Conservation (phyloP, 64 coral and sea anemone species). For the Dendrophyllia cribrosa region DNA sequence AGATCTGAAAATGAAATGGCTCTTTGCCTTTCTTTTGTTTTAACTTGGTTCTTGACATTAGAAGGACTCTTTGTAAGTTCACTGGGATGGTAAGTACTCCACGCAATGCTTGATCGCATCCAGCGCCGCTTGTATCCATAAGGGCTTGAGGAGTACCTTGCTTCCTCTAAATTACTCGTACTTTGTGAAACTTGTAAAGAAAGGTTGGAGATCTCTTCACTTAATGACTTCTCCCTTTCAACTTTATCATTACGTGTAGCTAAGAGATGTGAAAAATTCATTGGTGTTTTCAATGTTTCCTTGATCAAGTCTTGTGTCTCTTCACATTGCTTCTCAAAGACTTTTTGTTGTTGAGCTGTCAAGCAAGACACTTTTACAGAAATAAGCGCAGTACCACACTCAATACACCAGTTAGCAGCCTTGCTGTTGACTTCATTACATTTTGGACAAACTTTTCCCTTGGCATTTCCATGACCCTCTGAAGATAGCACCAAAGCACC, state of each 20-base stretch:
- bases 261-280: constrained; percentile 38
- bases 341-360: constrained; percentile 45
- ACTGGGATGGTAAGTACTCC: constrained; percentile 78
- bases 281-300: constrained; percentile 53
- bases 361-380: constrained; percentile 39
- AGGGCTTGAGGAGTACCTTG: constrained; percentile 60
- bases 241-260: constrained; percentile 32
- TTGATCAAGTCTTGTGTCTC: constrained; percentile 55
- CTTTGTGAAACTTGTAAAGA: constrained; percentile 29
- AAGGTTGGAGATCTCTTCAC: constrained; percentile 28
- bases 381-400: constrained; percentile 83
- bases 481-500: not conserved
- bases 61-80: constrained; percentile 89
- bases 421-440: constrained; percentile 82
- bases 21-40: constrained; percentile 36
- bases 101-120: constrained; percentile 89
- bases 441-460: constrained; percentile 75
- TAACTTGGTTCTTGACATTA: not conserved
- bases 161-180: constrained; percentile 48
- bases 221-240: constrained; percentile 9
- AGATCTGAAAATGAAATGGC: constrained; percentile 43
- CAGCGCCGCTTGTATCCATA: constrained; percentile 86
- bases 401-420: constrained; percentile 90
- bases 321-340: constrained; percentile 64
- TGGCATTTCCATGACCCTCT: not conserved